Evolutionary conservation across 2,797 vertebrate genomes (phyloP).

Genomic region (Hippocampus kuda): DNA sequence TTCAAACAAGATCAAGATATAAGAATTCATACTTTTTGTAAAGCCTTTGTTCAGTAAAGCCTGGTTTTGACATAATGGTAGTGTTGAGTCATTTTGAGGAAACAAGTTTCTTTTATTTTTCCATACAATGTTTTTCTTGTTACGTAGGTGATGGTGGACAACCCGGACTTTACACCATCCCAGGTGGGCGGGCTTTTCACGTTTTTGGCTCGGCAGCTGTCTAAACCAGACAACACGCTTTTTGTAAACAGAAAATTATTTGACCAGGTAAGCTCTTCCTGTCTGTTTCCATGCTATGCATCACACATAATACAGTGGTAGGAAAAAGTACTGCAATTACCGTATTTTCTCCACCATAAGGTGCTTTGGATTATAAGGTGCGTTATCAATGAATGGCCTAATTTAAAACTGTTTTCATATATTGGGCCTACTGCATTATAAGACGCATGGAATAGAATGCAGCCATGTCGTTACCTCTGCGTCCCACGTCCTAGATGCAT

Average conservation of each 20-base stretch:
- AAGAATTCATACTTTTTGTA: no score
- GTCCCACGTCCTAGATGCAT: no score
- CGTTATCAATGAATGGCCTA: no score
- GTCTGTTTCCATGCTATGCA: not conserved
- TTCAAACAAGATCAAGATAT: no score
- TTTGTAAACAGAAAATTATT: conserved; percentile 97
- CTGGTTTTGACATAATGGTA: no score
- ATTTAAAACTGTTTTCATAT: no score
- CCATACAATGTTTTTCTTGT: conserved; percentile 1
- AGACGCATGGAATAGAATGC: no score
- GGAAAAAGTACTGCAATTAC: not conserved
- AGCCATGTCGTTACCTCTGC: no score
- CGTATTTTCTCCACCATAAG: no score
- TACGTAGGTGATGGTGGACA: conserved; percentile 95
- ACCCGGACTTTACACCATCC: conserved; percentile 91
- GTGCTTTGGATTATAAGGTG: no score
- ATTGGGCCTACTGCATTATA: no score
- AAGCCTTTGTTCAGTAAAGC: no score
- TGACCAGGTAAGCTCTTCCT: conserved; percentile 75
- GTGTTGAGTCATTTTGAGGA: not conserved
- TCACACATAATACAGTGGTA: not conserved
- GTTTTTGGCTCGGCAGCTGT: conserved; percentile 89
- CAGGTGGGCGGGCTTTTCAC: conserved; percentile 96
- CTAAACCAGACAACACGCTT: conserved; percentile 92
- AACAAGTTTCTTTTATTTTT: not conserved